Evolutionary conservation across 2,797 vertebrate species (phyloP), one percentile per base, ranked within the genome.

Genomic region (Champsocephalus gunnari): DNA sequence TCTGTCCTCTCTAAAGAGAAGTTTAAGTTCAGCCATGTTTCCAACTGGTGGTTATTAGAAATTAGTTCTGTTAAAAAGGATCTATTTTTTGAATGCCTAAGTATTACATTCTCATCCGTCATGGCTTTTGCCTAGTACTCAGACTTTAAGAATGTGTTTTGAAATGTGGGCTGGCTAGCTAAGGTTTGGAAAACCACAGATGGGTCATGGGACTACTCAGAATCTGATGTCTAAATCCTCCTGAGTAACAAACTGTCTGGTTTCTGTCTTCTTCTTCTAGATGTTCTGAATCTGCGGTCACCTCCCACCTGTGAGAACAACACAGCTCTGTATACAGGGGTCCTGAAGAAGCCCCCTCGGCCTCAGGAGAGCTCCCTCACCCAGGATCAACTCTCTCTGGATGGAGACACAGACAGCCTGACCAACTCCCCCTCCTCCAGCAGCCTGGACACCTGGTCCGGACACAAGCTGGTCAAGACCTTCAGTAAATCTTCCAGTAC

Each of bases 401-500:
- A 97, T 43, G 97, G 96, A 0, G 96, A 97, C 74, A 93, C 92
- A 0, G 96, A 97, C 89, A 96, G 96, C 13, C 89, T 97, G 53
- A 96, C 96, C 70, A 94, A 96, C 41, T 98, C 98, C 12, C 97
- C 96, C 0, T 98, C 98, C 8, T 96, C 97, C 81, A 96, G 96
- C 93, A 98, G 96, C 87, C 92, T 97, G 89, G 98, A 99, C 72
- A 95, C 96, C 0, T 98, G 96, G 97, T 94, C 96, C 1, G 96
- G 97, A 62, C 95, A 97, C 82, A 98, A 97, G 87, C 87, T 99
- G 83, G 96, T 99, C 72, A 99, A 99, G 91, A 96, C 97, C 79
- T 96, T 96, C 87, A 96, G 94, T 81, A 97, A 96, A 92, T 95
- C 96, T 50, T 94, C 96, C 73, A 95, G 94, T 51, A 94, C 93